These are phyloP conservation scores for Venturia canescens DNA, from an alignment of 1,140 invertebrate genomes.

Conservation along the genomic window DNA sequence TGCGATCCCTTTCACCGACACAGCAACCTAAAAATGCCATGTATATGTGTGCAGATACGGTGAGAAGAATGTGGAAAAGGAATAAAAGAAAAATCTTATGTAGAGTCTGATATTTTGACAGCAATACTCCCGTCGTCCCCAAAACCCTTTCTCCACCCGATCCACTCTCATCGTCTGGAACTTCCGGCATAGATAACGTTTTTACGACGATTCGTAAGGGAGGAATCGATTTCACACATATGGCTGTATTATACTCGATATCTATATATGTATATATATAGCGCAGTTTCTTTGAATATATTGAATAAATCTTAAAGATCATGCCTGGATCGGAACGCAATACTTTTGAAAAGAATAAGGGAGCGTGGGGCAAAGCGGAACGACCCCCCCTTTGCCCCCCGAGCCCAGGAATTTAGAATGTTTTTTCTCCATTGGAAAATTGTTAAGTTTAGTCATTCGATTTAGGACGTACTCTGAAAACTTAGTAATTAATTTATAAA, in stretches of 20 bases:
- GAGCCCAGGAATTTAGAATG: no score
- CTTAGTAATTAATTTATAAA: no score
- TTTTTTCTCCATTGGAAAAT: no score
- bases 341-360: no score
- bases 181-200: conserved; percentile 46
- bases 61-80: background rate
- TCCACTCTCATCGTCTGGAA: background rate
- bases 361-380: no score
- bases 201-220: conserved; percentile 27
- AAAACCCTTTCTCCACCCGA: conserved; percentile 37
- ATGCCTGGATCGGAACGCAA: no score
- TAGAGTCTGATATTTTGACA: conserved; percentile 67
- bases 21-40: background rate
- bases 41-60: background rate
- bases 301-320: conserved; percentile 42
- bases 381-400: no score
- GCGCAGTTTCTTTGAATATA: conserved; percentile 46
- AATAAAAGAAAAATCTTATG: conserved; percentile 28
- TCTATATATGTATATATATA: background rate
- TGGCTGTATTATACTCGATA: background rate
- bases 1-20: conserved; percentile 53
- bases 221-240: conserved; percentile 41
- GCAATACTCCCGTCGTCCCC: conserved; percentile 53
- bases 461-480: no score
- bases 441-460: no score